Evolutionary conservation across 1,140 invertebrate genomes (phyloP).

Genomic region (Aporrectodea caliginosa): DNA sequence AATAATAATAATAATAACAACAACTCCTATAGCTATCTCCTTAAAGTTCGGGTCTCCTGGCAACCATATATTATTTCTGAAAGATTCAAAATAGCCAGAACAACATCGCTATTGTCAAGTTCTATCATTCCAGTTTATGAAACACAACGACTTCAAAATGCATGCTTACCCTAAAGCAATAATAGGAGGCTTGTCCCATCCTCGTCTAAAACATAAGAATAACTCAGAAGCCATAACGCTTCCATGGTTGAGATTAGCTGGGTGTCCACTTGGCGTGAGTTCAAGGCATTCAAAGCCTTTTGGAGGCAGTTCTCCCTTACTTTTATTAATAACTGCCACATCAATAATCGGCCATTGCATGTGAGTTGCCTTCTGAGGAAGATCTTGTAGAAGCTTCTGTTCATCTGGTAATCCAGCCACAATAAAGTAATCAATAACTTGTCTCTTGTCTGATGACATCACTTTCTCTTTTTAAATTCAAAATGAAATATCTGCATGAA

Average conservation of each 20-base stretch:
- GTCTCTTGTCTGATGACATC: slow-evolving; percentile 38
- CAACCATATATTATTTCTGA: too few species aligned
- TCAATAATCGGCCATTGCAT: slow-evolving; percentile 84
- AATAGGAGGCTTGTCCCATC: slow-evolving; percentile 83
- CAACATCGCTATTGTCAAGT: too few species aligned
- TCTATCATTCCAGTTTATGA: too few species aligned
- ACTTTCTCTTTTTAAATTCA: too few species aligned
- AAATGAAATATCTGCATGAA: too few species aligned
- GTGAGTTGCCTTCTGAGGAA: slow-evolving; percentile 38
- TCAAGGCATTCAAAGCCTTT: slow-evolving; percentile 74
- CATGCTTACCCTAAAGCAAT: slow-evolving; percentile 93
- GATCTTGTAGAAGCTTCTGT: slow-evolving; percentile 50
- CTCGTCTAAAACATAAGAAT: slow-evolving; percentile 80
- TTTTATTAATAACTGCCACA: slow-evolving; percentile 81
- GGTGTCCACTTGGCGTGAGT: slow-evolving; percentile 70
- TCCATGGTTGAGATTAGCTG: slow-evolving; percentile 90
- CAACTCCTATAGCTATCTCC: too few species aligned
- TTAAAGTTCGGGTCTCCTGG: too few species aligned
- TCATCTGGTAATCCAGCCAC: slow-evolving; percentile 82
- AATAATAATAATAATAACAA: too few species aligned
- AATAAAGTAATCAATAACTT: slow-evolving; percentile 78
- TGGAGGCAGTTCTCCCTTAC: slow-evolving; percentile 76
- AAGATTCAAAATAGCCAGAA: too few species aligned
- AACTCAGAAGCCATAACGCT: slow-evolving; percentile 84
- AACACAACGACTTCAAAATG: too few species aligned